These are phyloP conservation scores for Nautilus pompilius DNA, from an alignment of 1,140 invertebrate species.

Conservation along the genomic window DNA sequence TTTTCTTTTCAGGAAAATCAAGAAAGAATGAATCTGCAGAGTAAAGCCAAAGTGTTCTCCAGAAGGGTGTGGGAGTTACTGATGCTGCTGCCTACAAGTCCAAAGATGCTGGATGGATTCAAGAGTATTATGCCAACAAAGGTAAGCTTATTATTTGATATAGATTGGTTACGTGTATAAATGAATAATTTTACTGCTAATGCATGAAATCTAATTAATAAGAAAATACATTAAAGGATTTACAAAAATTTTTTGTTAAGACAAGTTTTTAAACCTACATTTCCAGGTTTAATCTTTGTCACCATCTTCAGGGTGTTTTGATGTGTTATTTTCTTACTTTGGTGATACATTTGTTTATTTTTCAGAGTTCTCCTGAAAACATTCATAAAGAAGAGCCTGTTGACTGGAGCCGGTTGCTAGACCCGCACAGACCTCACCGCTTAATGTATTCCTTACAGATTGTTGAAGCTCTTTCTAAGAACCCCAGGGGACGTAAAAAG, in stretches of 20 bases:
- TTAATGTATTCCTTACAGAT: conserved; percentile 94
- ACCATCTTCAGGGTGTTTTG: not conserved
- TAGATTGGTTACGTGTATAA: not conserved
- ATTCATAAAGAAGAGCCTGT: conserved; percentile 10
- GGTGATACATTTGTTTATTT: conserved; percentile 4
- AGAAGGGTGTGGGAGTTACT: conserved; percentile 85
- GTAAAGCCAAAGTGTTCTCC: conserved; percentile 85
- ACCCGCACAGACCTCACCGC: conserved; percentile 85
- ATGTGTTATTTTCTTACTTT: not conserved
- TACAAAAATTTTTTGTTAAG: too few species aligned
- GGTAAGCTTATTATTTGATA: conserved; percentile 15
- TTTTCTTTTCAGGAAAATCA: conserved; percentile 57
- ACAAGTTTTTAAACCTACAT: too few species aligned
- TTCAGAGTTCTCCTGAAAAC: conserved; percentile 6
- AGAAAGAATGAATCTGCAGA: conserved; percentile 68
- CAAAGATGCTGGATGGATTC: conserved; percentile 78
- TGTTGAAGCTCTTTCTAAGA: conserved; percentile 70
- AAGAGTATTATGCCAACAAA: conserved; percentile 55
- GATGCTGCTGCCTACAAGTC: conserved; percentile 84
- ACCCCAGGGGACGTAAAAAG: conserved; percentile 54
- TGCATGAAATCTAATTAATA: too few species aligned
- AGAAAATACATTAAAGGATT: too few species aligned
- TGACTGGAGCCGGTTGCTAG: conserved; percentile 69
- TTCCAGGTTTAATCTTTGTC: not conserved
- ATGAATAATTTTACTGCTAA: not conserved